These are phyloP conservation scores for Epirrhoe tristata DNA, from an alignment of 2,888 invertebrate species.

Conservation along the genomic window DNA sequence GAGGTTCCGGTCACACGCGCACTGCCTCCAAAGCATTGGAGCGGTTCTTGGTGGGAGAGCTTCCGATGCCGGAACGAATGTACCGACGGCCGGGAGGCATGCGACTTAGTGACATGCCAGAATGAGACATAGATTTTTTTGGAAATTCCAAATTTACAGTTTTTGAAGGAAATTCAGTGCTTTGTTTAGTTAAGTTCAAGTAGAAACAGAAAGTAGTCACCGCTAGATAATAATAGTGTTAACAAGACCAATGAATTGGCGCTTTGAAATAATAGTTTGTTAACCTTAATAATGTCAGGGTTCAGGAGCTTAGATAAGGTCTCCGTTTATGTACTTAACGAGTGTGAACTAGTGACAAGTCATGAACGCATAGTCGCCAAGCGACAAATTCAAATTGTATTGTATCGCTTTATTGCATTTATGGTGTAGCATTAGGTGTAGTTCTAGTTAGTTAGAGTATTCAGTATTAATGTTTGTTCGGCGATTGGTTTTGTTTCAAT, in stretches of 20 bases:
- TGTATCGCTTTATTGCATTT: conserved; percentile 33
- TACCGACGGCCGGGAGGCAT: conserved; percentile 88
- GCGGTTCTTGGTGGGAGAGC: conserved; percentile 90
- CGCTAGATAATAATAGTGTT: conserved; percentile 34
- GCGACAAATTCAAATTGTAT: conserved; percentile 22
- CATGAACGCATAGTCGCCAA: conserved; percentile 19
- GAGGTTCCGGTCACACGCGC: conserved; percentile 91
- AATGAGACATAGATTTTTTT: conserved; percentile 52
- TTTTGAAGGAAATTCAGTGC: conserved; percentile 5
- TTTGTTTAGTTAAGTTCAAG: conserved; percentile 8
- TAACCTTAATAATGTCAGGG: conserved; percentile 49
- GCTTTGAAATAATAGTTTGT: conserved; percentile 41
- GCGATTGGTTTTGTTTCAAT: conserved; percentile 22
- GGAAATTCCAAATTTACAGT: background rate
- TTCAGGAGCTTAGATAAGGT: conserved; percentile 52
- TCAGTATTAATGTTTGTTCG: conserved; percentile 43
- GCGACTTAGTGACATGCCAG: conserved; percentile 84
- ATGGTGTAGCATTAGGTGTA: conserved; percentile 19
- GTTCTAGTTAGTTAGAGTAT: conserved; percentile 24
- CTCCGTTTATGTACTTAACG: conserved; percentile 45
- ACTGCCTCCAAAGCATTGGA: conserved; percentile 87
- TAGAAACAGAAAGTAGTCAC: conserved; percentile 23
- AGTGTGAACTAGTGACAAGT: conserved; percentile 36
- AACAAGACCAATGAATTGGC: conserved; percentile 32
- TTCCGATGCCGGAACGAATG: conserved; percentile 90